A percentile compares a stretch with the other conserved stretches of the same genome.
phyloP scores from a whole-genome alignment of 37 sponge, comb jelly and placozoan species.

The Chondrosia reniformis region DNA sequence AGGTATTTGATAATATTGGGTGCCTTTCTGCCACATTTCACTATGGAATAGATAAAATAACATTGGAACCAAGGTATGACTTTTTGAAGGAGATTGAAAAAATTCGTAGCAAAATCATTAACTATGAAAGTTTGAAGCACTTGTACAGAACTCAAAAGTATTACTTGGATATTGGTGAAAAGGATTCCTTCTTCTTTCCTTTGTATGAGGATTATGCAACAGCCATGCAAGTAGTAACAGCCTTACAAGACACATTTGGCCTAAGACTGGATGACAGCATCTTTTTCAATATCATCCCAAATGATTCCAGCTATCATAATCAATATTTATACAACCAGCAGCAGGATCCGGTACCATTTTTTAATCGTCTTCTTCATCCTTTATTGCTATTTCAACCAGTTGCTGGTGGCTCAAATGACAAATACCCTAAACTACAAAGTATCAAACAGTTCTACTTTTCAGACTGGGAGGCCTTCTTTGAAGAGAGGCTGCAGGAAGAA shows the following conservation, averaged over 20 bases:
- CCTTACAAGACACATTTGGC: conserved; percentile 19
- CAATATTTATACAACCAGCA: not conserved
- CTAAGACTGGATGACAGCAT: conserved; percentile 31
- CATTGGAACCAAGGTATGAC: not conserved
- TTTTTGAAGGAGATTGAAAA: not conserved
- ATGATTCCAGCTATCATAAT: conserved; percentile 9
- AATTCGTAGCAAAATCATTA: not conserved
- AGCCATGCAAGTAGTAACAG: conserved; percentile 26
- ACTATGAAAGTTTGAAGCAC: not conserved
- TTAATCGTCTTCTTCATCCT: conserved; percentile 33
- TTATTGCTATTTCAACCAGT: conserved; percentile 34
- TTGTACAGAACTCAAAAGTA: conserved; percentile 50
- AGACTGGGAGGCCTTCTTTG: not conserved
- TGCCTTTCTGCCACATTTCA: conserved; percentile 65
- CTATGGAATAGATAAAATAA: not conserved
- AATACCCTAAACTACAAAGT: not conserved
- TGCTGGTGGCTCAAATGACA: conserved; percentile 23
- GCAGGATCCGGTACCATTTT: not conserved
- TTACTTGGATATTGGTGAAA: conserved; percentile 62
- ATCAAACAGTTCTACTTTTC: not conserved
- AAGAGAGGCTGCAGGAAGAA: not conserved
- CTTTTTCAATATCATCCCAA: conserved; percentile 29
- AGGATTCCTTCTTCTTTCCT: conserved; percentile 35
- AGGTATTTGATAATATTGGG: conserved; percentile 45
- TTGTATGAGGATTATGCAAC: conserved; percentile 11